Evolutionary conservation across 2,888 invertebrate genomes (phyloP).

Genomic region (Lacanobia wlatinum): DNA sequence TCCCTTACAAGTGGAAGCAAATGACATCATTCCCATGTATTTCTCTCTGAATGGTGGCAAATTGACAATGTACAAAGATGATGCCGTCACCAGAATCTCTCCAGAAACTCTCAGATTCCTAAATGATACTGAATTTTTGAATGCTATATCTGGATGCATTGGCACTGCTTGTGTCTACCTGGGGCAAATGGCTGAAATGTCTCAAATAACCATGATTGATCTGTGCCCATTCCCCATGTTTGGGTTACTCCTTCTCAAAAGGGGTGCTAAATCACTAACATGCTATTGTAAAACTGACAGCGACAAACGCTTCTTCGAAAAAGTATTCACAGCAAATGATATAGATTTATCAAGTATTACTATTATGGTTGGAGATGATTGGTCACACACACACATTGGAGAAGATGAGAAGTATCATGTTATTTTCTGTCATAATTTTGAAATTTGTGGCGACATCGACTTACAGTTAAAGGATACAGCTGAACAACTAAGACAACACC

Average conservation of each 20-base stretch:
- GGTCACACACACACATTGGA: slow-evolving; percentile 73
- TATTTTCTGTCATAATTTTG: slow-evolving; percentile 90
- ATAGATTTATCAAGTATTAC: slow-evolving; percentile 80
- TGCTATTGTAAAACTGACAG: slow-evolving; percentile 81
- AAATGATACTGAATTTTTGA: slow-evolving; percentile 87
- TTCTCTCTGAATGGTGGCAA: slow-evolving; percentile 83
- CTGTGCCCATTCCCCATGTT: slow-evolving; percentile 92
- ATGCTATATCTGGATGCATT: slow-evolving; percentile 80
- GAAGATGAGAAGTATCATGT: slow-evolving; percentile 85
- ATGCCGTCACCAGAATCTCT: slow-evolving; percentile 75
- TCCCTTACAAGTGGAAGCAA: slow-evolving; percentile 76
- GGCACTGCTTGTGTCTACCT: slow-evolving; percentile 81
- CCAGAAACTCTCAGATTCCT: slow-evolving; percentile 83
- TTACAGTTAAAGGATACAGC: slow-evolving; percentile 76
- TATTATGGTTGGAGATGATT: slow-evolving; percentile 79
- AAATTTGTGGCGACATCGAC: slow-evolving; percentile 91
- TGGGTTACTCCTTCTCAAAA: slow-evolving; percentile 90
- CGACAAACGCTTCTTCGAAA: slow-evolving; percentile 84
- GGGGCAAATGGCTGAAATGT: slow-evolving; percentile 80
- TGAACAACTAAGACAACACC: slow-evolving; percentile 73
- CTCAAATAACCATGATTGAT: slow-evolving; percentile 88
- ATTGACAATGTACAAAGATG: slow-evolving; percentile 74
- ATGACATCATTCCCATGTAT: slow-evolving; percentile 76
- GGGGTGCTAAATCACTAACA: slow-evolving; percentile 84
- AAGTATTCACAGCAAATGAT: slow-evolving; percentile 83